Base-by-base conservation (phyloP, 2,888 invertebrate species). In the Dione juno region DNA sequence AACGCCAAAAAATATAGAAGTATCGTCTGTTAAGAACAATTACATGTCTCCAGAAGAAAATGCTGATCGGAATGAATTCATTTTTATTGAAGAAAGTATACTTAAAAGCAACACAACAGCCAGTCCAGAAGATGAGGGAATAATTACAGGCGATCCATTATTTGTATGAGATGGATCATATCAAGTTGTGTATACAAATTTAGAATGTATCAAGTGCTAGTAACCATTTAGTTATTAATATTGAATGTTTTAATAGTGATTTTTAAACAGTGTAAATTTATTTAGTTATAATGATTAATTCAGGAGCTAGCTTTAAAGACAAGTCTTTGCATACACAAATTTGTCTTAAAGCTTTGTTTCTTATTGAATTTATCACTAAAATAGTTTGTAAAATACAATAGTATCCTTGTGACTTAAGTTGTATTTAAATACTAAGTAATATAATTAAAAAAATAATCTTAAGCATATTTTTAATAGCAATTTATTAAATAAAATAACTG, bases 401-500 rank as follows among this genome's bases (percentile, higher is more conserved):
- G 16, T 43, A 61, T 45, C 61, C 61, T 45, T 61, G 61, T 61
- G 61, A 61, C 28, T 45, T 45, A 45, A 35, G 21, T 35, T 45
- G n/a, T 45, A 61, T 9, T 43, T 9, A 28, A 28, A 28, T 61
- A 43, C 28, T 40, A 40, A 37, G 11, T n/a, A 54, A 6, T 28
- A 14, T n/a, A 10, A n/a, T 57, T 16, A 37, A 37, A 1, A 16
- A 54, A 54, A 16, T 28, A 3, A 35, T n/a, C 28, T 28, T 35
- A n/a, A 28, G 21, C 5, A 3, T n/a, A n/a, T 45, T 0, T 45
- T 13, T 37, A 63, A 37, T 6, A 45, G 16, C 16, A 48, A 6
- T 5, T 57, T 21, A 50, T 41, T 50, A 41, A 76, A 74, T 71
- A 74, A 77, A 73, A 74, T 43, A 68, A 57, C 14, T 53, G 8